phyloP scores from a whole-genome alignment of 2,113 vertebrate species.

The Oreochromis aureus region DNA sequence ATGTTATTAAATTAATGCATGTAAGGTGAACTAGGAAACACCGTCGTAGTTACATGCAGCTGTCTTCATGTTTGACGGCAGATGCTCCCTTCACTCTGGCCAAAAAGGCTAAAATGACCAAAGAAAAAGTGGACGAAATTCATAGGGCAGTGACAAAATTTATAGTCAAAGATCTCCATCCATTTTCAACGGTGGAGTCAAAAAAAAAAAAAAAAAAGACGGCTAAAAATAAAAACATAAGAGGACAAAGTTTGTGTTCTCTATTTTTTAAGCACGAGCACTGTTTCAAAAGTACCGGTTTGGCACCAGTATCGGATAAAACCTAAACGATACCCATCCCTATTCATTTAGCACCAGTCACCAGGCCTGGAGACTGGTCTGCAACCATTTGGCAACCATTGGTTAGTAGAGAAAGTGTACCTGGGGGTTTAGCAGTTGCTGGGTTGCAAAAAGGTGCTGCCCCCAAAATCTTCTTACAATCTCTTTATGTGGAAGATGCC shows the following conservation, averaged over 20 bases:
- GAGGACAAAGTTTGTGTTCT: too few species aligned
- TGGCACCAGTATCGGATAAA: too few species aligned
- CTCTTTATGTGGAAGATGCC: fast-evolving
- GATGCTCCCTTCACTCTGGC: fast-evolving
- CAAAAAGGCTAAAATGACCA: background rate
- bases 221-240: too few species aligned
- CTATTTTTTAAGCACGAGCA: too few species aligned
- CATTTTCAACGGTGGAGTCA: background rate
- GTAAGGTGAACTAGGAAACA: fast-evolving
- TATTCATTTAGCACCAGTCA: too few species aligned
- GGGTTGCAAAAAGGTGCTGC: background rate
- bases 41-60: fast-evolving
- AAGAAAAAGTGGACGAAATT: background rate
- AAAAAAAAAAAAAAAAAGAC: too few species aligned
- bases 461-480: background rate
- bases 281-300: too few species aligned
- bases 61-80: background rate
- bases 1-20: fast-evolving
- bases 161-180: background rate
- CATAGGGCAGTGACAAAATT: background rate
- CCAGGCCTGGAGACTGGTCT: background rate
- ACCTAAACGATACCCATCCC: too few species aligned
- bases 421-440: background rate
- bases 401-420: background rate
- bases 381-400: background rate